phyloP scores from a whole-genome alignment of 2,113 vertebrate species.

The Euleptes europaea region DNA sequence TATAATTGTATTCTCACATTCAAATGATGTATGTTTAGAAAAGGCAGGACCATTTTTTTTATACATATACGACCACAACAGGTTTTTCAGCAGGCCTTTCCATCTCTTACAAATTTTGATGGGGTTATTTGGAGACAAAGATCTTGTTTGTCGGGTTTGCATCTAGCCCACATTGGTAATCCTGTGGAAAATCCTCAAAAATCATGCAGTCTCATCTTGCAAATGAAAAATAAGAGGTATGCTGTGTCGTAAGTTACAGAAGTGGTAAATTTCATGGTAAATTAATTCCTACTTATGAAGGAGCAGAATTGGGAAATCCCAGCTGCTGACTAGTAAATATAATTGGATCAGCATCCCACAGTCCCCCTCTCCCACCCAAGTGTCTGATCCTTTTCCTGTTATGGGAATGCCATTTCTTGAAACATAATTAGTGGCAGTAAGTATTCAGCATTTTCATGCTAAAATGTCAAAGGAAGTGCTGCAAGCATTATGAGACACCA shows the following conservation, averaged over 20 bases:
- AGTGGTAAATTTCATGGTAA: background rate
- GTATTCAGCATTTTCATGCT: background rate
- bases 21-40: background rate
- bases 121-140: background rate
- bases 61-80: no score
- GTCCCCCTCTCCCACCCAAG: background rate
- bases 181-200: background rate
- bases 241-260: background rate
- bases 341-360: background rate
- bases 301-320: conserved; percentile 12
- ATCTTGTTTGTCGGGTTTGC: background rate
- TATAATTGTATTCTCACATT: background rate
- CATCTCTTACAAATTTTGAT: background rate
- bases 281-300: background rate
- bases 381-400: background rate
- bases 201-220: no score
- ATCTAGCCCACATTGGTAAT: background rate
- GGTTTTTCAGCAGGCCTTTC: background rate
- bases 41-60: background rate
- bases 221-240: background rate
- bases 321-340: background rate
- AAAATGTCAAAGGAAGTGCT: conserved; percentile 6
- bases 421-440: conserved; percentile 7
- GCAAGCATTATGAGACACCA: background rate
- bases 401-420: background rate